A percentile compares a stretch with the other conserved stretches of the same genome.
These are phyloP conservation scores for Zelostemma sp. DNA, from an alignment of 1,140 invertebrate species.

Conservation along the genomic window DNA sequence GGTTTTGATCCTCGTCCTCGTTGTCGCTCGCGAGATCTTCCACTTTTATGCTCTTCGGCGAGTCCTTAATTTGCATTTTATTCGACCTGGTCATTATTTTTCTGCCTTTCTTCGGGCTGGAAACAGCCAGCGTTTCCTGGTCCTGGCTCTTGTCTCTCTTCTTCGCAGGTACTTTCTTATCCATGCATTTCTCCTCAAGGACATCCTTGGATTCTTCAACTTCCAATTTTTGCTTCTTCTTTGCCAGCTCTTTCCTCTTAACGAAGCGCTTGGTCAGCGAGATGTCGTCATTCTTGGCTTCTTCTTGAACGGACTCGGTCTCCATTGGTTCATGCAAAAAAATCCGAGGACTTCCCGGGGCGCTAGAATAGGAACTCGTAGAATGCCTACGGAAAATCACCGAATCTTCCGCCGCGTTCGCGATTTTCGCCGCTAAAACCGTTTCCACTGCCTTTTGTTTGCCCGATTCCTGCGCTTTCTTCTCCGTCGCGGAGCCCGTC, in stretches of 20 bases:
- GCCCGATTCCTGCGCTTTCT: conserved; percentile 57
- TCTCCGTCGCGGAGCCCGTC: conserved; percentile 59
- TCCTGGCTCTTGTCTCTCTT: conserved; percentile 8
- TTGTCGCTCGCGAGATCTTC: background rate
- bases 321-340: conserved; percentile 55
- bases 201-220: conserved; percentile 15
- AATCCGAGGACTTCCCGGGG: conserved; percentile 70
- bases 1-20: conserved; percentile 32
- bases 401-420: conserved; percentile 78
- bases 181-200: conserved; percentile 11
- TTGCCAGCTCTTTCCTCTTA: conserved; percentile 18
- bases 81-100: conserved; percentile 51
- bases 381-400: conserved; percentile 85
- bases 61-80: background rate
- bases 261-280: conserved; percentile 5
- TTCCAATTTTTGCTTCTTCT: conserved; percentile 11
- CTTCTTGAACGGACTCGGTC: conserved; percentile 33
- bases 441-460: conserved; percentile 68
- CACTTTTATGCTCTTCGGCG: no score
- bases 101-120: background rate
- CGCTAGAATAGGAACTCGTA: conserved; percentile 85
- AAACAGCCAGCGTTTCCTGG: background rate
- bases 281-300: conserved; percentile 37
- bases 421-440: conserved; percentile 72
- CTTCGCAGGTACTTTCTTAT: conserved; percentile 23